A percentile compares a stretch with the other conserved stretches of the same genome.
Conservation (phyloP, 2,797 vertebrate species). For the Antennarius maculatus region DNA sequence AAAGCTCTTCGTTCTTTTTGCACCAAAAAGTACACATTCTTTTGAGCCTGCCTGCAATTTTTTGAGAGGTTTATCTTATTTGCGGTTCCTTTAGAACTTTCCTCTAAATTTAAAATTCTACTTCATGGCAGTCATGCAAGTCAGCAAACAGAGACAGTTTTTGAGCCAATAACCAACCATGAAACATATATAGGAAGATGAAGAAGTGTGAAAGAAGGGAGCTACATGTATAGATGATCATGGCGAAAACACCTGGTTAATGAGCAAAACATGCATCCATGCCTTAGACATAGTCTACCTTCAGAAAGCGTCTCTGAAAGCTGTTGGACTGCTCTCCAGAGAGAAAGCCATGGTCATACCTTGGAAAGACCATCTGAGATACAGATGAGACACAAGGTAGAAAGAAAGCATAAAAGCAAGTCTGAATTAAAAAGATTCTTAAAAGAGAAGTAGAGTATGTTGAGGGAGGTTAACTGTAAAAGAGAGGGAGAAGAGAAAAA, state of each 20-base stretch:
- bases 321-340: constrained; percentile 82
- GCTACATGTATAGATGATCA: constrained; percentile 2
- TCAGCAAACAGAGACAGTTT: background rate
- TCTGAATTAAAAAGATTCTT: constrained; percentile 1
- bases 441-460: constrained; percentile 25
- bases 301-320: constrained; percentile 87
- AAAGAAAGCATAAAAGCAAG: constrained; percentile 24
- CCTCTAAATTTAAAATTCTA: too few relatives aligned
- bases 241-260: constrained; percentile 8
- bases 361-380: constrained; percentile 90
- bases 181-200: constrained; percentile 14
- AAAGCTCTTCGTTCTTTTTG: constrained; percentile 51
- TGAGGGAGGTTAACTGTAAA: background rate
- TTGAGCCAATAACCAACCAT: background rate
- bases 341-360: constrained; percentile 87
- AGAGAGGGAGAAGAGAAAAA: constrained; percentile 8
- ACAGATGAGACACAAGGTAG: constrained; percentile 15
- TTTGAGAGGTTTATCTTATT: too few relatives aligned
- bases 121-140: constrained; percentile 8
- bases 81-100: too few relatives aligned
- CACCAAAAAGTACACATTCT: constrained; percentile 48
- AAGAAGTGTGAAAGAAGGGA: constrained; percentile 3
- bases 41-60: too few relatives aligned
- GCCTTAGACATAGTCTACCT: constrained; percentile 84
- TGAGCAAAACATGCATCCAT: constrained; percentile 51